Conservation (phyloP, 2,113 vertebrate species). For the Tachycineta bicolor region DNA sequence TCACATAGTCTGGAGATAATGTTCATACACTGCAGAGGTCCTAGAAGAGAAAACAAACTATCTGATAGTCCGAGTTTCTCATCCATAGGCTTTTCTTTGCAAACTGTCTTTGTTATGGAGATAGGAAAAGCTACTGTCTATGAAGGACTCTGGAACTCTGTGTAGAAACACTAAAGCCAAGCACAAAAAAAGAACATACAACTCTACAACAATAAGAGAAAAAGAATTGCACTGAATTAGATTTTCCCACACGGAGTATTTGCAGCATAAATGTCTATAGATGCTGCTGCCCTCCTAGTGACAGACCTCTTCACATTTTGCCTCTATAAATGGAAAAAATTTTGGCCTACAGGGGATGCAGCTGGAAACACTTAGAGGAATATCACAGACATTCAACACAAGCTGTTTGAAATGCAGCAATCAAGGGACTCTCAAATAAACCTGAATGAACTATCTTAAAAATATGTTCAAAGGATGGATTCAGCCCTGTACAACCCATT, state of each 20-base stretch:
- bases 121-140: neutral
- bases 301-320: neutral
- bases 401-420: neutral
- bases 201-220: neutral
- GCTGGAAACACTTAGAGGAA: neutral
- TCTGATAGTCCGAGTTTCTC: neutral
- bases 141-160: neutral
- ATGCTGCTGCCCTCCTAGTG: neutral
- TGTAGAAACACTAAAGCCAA: neutral
- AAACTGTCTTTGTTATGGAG: neutral
- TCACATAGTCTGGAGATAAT: neutral
- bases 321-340: neutral
- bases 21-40: neutral
- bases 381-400: neutral
- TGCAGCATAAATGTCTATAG: neutral
- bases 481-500: neutral
- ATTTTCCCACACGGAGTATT: neutral
- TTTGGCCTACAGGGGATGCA: neutral
- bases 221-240: neutral
- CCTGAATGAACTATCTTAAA: neutral
- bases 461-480: neutral
- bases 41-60: neutral
- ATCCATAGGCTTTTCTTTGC: neutral
- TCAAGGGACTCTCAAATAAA: neutral
- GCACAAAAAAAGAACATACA: neutral